Conservation (phyloP, 2,113 vertebrate genomes). For the Pachycephala philippinensis region DNA sequence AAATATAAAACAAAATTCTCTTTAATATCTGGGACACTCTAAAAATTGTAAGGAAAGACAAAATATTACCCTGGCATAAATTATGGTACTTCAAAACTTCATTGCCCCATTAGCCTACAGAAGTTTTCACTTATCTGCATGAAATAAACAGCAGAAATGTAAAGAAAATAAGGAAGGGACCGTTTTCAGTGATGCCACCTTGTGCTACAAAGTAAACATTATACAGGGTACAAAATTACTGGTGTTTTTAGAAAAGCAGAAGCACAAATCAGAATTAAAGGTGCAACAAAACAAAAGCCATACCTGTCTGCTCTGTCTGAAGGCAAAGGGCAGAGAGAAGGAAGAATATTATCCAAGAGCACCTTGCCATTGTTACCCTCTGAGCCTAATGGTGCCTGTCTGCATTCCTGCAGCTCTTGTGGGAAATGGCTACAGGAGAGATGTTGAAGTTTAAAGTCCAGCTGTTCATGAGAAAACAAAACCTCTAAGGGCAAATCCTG, state of each 20-base stretch:
- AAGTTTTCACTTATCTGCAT: background rate
- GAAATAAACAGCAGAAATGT: background rate
- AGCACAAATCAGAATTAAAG: background rate
- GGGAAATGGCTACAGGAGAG: background rate
- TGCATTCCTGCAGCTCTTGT: background rate
- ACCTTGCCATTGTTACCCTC: constrained; percentile 44
- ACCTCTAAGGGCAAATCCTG: background rate
- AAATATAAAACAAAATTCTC: background rate
- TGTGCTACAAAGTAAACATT: background rate
- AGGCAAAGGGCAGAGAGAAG: constrained; percentile 52
- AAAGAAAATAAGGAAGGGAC: background rate
- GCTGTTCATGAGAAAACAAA: constrained; percentile 32
- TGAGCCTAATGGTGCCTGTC: background rate
- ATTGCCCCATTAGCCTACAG: background rate
- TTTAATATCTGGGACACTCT: background rate
- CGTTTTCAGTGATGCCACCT: background rate
- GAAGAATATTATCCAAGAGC: constrained; percentile 33
- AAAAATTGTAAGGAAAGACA: background rate
- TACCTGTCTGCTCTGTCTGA: constrained; percentile 70
- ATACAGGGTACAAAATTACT: background rate
- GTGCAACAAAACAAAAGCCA: background rate
- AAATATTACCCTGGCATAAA: background rate
- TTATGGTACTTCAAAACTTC: background rate
- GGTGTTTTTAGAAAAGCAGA: background rate
- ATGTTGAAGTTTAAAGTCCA: constrained; percentile 65